Percentiles rank a stretch among this genome's conserved stretches.
Evolutionary conservation across 2,888 invertebrate genomes (phyloP).

Genomic region (Cordilura impudica): DNA sequence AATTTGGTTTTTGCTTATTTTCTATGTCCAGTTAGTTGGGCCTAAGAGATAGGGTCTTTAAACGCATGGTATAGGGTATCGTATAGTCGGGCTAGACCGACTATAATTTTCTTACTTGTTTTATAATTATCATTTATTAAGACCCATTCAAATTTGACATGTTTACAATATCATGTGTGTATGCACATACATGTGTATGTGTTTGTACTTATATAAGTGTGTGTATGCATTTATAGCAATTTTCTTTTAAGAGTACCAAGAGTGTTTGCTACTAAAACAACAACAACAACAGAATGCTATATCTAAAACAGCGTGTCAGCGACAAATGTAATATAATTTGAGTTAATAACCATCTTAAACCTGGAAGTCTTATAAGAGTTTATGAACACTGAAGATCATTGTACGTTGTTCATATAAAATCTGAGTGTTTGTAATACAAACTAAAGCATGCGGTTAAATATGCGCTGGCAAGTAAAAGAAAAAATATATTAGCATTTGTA

Average conservation of each 20-base stretch:
- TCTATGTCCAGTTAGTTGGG: too few relatives aligned
- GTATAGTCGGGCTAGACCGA: too few relatives aligned
- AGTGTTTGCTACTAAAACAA: background rate
- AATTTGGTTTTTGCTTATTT: too few relatives aligned
- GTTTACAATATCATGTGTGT: too few relatives aligned
- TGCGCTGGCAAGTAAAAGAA: conserved; percentile 28
- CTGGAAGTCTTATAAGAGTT: conserved; percentile 49
- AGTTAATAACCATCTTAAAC: conserved; percentile 15
- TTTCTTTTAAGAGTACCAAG: background rate
- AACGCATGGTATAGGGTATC: too few relatives aligned
- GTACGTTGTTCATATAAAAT: conserved; percentile 37
- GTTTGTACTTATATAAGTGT: too few relatives aligned
- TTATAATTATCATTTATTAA: background rate
- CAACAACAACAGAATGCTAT: background rate
- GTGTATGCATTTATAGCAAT: background rate
- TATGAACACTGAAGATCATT: conserved; percentile 55
- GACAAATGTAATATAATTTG: background rate
- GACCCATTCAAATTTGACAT: background rate
- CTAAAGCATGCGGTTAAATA: conserved; percentile 50
- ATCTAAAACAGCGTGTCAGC: background rate
- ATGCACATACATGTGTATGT: too few relatives aligned
- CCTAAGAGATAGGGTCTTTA: too few relatives aligned
- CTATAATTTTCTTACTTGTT: too few relatives aligned
- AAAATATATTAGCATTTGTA: conserved; percentile 61
- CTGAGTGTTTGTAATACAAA: conserved; percentile 27